Percentiles rank a stretch among this genome's conserved stretches.
These are phyloP conservation scores for Terebella lapidaria DNA, from an alignment of 2,888 invertebrate species.

Conservation along the genomic window DNA sequence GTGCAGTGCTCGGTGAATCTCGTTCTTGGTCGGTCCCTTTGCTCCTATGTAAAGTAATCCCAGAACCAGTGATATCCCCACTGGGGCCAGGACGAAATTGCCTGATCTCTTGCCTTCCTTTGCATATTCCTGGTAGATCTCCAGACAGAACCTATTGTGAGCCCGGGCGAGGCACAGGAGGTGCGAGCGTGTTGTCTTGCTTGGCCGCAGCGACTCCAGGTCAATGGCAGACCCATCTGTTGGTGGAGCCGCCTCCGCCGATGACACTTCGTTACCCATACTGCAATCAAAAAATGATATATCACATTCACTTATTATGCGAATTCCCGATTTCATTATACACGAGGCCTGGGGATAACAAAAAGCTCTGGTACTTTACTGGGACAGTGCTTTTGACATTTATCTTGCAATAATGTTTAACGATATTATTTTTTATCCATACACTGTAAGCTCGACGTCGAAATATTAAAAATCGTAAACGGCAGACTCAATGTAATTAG, in stretches of 20 bases:
- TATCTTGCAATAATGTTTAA: no score
- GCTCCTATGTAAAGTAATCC: constrained; percentile 27
- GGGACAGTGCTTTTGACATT: no score
- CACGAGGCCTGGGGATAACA: no score
- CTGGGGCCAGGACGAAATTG: constrained; percentile 24
- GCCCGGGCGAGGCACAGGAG: constrained; percentile 25
- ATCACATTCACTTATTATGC: no score
- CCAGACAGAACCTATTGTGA: constrained; percentile 28
- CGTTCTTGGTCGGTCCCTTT: constrained; percentile 20
- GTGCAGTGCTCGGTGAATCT: constrained; percentile 23
- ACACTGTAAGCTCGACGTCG: no score
- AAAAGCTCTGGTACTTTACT: no score
- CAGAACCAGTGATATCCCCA: constrained; percentile 26
- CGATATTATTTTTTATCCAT: no score
- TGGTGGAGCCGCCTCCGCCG: background rate
- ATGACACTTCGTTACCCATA: background rate
- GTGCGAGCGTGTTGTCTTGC: constrained; percentile 27
- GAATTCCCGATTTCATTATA: no score
- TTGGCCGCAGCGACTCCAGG: background rate
- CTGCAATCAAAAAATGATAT: background rate
- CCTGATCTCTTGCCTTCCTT: constrained; percentile 27
- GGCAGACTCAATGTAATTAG: no score
- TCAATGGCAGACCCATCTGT: background rate
- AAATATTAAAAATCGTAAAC: no score
- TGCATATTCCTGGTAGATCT: constrained; percentile 26